Conservation (phyloP, 1,140 invertebrate genomes). For the Drosophila arizonae region DNA sequence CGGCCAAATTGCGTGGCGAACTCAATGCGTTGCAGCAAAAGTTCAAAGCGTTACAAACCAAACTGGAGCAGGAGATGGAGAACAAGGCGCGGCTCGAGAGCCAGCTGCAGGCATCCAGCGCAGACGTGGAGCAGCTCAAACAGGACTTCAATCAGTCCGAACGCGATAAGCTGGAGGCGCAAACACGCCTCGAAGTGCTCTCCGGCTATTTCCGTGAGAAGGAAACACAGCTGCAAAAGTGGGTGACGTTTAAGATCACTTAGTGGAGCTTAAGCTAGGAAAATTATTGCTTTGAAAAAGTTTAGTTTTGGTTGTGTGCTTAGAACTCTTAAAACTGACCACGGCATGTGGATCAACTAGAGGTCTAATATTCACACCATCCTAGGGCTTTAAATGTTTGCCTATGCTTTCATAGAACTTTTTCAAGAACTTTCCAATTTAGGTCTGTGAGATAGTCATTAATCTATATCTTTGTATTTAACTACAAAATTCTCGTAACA, state of each 20-base stretch:
- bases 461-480: too few relatives aligned
- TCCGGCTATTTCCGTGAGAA: slow-evolving; percentile 95
- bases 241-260: slow-evolving; percentile 24
- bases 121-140: slow-evolving; percentile 84
- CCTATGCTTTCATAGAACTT: too few relatives aligned
- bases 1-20: slow-evolving; percentile 84
- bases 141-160: slow-evolving; percentile 88
- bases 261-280: too few relatives aligned
- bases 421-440: too few relatives aligned
- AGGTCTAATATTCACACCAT: too few relatives aligned
- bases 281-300: too few relatives aligned
- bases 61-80: slow-evolving; percentile 82
- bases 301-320: too few relatives aligned
- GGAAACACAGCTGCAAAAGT: slow-evolving; percentile 93
- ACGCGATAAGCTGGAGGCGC: slow-evolving; percentile 90
- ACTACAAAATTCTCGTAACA: too few relatives aligned
- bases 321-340: too few relatives aligned
- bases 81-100: slow-evolving; percentile 56
- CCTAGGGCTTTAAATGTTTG: too few relatives aligned
- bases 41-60: slow-evolving; percentile 74
- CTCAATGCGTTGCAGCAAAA: slow-evolving; percentile 83
- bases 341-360: too few relatives aligned
- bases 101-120: slow-evolving; percentile 61
- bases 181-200: slow-evolving; percentile 92
- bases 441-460: too few relatives aligned